These are phyloP conservation scores for Caenorhabditis sp. DNA, from an alignment of 2,888 invertebrate genomes.

Conservation along the genomic window DNA sequence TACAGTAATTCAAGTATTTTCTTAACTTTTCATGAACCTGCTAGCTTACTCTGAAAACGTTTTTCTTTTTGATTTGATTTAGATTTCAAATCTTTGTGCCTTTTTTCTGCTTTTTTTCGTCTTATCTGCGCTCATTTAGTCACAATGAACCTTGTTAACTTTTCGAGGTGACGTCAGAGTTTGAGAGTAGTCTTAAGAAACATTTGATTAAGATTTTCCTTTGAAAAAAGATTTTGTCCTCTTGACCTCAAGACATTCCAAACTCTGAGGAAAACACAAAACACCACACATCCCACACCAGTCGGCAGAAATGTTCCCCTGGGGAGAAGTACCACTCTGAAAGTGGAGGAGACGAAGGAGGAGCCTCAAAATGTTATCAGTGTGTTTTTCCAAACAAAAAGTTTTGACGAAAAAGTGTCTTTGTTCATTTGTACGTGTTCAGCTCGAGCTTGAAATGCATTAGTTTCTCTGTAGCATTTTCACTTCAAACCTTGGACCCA, in stretches of 20 bases:
- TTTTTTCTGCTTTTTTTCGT: background rate
- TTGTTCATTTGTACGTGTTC: background rate
- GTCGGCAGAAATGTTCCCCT: constrained; percentile 33
- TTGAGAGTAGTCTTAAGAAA: background rate
- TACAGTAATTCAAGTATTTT: background rate
- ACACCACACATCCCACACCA: constrained; percentile 9
- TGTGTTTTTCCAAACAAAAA: constrained; percentile 35
- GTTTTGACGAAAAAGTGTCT: background rate
- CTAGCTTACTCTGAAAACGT: background rate
- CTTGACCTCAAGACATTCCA: constrained; percentile 6
- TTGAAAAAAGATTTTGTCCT: background rate
- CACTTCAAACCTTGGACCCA: background rate
- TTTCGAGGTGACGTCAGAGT: too few relatives aligned
- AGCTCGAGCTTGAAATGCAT: background rate
- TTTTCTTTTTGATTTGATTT: background rate
- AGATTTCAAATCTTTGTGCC: constrained; percentile 9
- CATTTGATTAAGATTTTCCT: too few relatives aligned
- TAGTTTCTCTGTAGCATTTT: background rate
- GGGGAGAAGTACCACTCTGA: constrained; percentile 35
- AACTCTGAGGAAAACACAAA: constrained; percentile 17
- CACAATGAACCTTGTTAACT: constrained; percentile 15
- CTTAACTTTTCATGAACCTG: background rate
- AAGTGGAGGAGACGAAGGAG: constrained; percentile 12
- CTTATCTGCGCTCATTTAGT: too few relatives aligned
- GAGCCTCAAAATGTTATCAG: constrained; percentile 34